Evolutionary conservation across 1,140 invertebrate species (phyloP), one percentile per base, ranked within the genome.

Genomic region (Ooceraea biroi): DNA sequence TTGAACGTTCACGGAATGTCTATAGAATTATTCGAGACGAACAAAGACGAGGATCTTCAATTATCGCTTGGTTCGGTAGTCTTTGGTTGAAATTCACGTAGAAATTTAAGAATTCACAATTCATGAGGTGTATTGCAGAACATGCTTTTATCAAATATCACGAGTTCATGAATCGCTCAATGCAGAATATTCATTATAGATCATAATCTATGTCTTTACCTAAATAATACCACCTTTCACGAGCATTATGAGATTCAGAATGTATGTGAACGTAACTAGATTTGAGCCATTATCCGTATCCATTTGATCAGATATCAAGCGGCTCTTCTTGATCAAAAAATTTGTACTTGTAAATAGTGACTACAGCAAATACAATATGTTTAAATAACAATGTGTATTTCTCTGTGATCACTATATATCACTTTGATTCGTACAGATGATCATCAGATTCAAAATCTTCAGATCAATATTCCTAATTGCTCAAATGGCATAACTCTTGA

Each of bases 21-120:
- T 66, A 10, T 19, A 60, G 52, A 36, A 69, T 78, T 44, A 57
- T 27, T n/a, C 48, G 22, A 30, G 36, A 22, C 65, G 41, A 80
- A 80, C 76, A 71, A 80, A 50, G 52, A 80, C n/a, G 8, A 12
- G 25, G 10, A 69, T 71, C 36, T 14, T 0, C 36, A 36, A 55
- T 63, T 63, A 80, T 80, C 76, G 30, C 36, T 36, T 71, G 76
- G 50, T 71, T 80, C 65, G 22, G 76, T 80, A 80, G 76, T 80
- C 76, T 27, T 57, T 57, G 1, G 44, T 19, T 41, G 3, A 0
- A 66, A 77, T 19, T 46, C 61, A 46, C 14, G 19, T 19, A 19
- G 22, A 41, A 66, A 77, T 52, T 41, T 22, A 50, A 25, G 25
- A 14, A 65, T 50, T 50, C 58, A 65, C 41, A 5, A 63, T 65